Percentiles rank a stretch among this genome's conserved stretches.
Evolutionary conservation across 2,888 invertebrate genomes (phyloP).

Genomic region (Ichneumon xanthorius): DNA sequence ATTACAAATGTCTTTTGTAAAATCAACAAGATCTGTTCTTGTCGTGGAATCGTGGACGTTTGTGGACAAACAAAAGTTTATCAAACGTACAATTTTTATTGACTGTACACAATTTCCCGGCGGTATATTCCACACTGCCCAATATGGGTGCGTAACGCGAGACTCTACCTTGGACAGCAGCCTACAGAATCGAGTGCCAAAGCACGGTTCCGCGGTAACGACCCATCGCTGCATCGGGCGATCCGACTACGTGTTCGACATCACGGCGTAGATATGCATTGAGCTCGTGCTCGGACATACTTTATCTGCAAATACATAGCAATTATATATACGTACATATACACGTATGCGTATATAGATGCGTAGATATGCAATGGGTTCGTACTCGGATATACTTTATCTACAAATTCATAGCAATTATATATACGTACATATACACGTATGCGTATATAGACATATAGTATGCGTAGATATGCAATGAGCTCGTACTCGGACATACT

Average conservation of each 20-base stretch:
- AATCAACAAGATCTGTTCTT: no score
- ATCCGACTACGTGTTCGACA: neutral
- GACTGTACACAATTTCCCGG: neutral
- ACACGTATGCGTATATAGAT: neutral
- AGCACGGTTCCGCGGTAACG: neutral
- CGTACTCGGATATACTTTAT: neutral
- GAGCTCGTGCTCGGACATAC: neutral
- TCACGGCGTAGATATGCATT: slow-evolving; percentile 9
- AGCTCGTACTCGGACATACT: neutral
- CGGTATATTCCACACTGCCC: neutral
- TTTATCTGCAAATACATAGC: neutral
- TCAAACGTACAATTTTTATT: no score
- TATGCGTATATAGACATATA: no score
- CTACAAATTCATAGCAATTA: neutral
- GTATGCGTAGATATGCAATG: slow-evolving; percentile 1
- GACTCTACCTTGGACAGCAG: slow-evolving; percentile 12
- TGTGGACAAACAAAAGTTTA: no score
- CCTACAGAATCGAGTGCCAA: neutral
- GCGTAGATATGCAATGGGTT: neutral
- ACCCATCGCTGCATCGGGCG: neutral
- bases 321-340: neutral
- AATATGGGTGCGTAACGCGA: slow-evolving; percentile 24
- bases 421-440: neutral
- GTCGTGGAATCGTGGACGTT: no score
- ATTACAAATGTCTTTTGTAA: no score